Conservation (phyloP, 2,113 vertebrate species). For the Brienomyrus longianalis region DNA sequence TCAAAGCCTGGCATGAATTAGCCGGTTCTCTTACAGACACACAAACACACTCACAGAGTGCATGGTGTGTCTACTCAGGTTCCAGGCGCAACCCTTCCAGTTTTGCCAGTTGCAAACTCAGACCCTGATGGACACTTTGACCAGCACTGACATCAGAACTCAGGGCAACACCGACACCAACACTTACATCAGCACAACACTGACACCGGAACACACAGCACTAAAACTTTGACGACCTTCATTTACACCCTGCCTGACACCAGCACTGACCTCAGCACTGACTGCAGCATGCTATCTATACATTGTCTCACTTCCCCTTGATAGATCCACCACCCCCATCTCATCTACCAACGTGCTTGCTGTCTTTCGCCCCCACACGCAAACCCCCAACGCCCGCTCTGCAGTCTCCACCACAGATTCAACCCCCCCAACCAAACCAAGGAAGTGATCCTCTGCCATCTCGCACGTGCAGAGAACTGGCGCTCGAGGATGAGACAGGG, state of each 20-base stretch:
- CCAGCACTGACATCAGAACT: not conserved
- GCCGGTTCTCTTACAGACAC: not conserved
- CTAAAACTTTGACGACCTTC: not conserved
- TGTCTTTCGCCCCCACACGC: slow-evolving; percentile 7
- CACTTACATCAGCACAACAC: not conserved
- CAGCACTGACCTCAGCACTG: not conserved
- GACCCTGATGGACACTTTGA: not conserved
- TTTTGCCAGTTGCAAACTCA: not conserved
- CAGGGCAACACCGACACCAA: not conserved
- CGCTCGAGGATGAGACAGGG: not conserved
- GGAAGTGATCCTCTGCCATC: slow-evolving; percentile 40
- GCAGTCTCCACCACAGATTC: slow-evolving; percentile 23
- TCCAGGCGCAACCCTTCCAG: not conserved
- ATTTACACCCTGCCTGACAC: not conserved
- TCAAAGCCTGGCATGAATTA: not conserved
- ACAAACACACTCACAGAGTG: not conserved
- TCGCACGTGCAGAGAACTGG: slow-evolving; percentile 32
- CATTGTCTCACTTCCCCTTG: not conserved
- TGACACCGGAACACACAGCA: not conserved
- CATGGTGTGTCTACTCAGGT: not conserved
- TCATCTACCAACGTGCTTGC: not conserved
- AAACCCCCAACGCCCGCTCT: slow-evolving; percentile 4
- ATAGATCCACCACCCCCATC: not conserved
- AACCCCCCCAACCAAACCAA: slow-evolving; percentile 19
- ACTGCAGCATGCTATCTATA: not conserved